Conservation (phyloP, 2,797 vertebrate species). For the Acropternis orthonyx region DNA sequence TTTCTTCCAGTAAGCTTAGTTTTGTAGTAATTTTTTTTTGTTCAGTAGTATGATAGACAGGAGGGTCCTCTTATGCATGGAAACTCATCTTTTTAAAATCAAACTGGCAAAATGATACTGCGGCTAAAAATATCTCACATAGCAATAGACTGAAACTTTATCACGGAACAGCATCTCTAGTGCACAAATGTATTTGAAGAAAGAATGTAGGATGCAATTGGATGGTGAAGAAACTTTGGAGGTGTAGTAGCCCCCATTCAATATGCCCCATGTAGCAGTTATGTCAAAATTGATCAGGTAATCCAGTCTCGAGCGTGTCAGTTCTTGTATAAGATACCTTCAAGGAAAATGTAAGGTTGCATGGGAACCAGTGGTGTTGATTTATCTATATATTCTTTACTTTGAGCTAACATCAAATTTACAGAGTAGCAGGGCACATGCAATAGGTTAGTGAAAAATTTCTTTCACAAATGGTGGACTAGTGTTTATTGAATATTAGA, state of each 20-base stretch:
- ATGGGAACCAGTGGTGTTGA: background rate
- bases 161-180: background rate
- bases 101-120: background rate
- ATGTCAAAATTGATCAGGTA: background rate
- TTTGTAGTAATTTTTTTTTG: background rate
- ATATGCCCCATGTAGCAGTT: rapidly evolving
- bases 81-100: background rate
- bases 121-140: background rate
- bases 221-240: background rate
- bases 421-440: background rate
- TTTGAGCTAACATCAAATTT: background rate
- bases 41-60: background rate
- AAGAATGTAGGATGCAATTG: background rate
- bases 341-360: background rate
- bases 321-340: background rate
- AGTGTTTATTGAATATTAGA: background rate
- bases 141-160: background rate
- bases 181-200: background rate
- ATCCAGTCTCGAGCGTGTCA: background rate
- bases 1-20: background rate
- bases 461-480: background rate
- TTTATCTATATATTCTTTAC: background rate
- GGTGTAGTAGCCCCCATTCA: background rate
- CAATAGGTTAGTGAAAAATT: background rate
- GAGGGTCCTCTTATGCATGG: background rate